These are phyloP conservation scores for Mizuhopecten yessoensis DNA, from an alignment of 1,140 invertebrate species.

Conservation along the genomic window DNA sequence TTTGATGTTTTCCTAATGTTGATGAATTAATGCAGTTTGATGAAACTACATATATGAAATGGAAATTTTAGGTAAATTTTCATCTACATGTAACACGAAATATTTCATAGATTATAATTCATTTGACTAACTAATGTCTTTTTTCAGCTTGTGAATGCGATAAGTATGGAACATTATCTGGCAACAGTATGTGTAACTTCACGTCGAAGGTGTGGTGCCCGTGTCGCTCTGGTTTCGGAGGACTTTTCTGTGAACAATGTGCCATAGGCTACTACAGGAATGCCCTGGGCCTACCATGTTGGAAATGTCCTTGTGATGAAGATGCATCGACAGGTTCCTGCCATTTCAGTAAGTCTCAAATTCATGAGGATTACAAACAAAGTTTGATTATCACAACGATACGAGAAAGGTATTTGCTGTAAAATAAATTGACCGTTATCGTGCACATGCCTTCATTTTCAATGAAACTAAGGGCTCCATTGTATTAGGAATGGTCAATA, in stretches of 20 bases:
- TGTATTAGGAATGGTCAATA: too few relatives aligned
- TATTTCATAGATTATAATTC: too few relatives aligned
- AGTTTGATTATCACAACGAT: too few relatives aligned
- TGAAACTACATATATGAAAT: too few relatives aligned
- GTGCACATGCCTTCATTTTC: too few relatives aligned
- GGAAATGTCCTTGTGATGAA: slow-evolving; percentile 69
- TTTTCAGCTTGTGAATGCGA: background rate
- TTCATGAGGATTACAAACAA: background rate
- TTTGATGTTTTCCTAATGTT: too few relatives aligned
- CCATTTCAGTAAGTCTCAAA: slow-evolving; percentile 68
- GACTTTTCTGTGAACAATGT: slow-evolving; percentile 74
- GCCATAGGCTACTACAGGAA: slow-evolving; percentile 68
- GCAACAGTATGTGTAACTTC: background rate
- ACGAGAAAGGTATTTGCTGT: too few relatives aligned
- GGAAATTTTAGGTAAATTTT: too few relatives aligned
- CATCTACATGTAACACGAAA: too few relatives aligned
- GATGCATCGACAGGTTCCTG: slow-evolving; percentile 62
- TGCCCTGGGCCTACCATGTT: slow-evolving; percentile 67
- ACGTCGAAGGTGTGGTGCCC: background rate
- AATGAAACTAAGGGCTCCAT: too few relatives aligned
- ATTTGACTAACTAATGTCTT: background rate
- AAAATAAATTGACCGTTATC: too few relatives aligned
- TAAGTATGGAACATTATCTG: background rate
- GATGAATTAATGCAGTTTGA: too few relatives aligned
- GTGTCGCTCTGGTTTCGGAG: slow-evolving; percentile 59